Evolutionary conservation across 2,797 vertebrate genomes (phyloP), one percentile per base, ranked within the genome.

Genomic region (Sebastes cheni): DNA sequence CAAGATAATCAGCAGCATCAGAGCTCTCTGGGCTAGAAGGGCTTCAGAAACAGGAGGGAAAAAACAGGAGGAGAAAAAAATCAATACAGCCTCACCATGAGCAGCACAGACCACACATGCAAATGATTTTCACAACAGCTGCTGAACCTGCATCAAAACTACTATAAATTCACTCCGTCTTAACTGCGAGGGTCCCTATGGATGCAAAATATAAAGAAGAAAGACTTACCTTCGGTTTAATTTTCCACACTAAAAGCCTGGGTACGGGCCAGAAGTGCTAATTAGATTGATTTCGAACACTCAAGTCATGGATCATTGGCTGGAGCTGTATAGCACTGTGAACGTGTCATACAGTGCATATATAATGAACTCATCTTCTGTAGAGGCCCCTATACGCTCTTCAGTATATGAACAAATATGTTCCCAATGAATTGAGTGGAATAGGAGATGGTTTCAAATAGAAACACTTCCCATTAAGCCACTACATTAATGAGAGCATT

Each of bases 261-360:
- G 42, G 16, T 58, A 32, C 23, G 23, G 46, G 64, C 59, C 73
- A 76, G 58, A 79, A 68, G 67, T 84, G 65, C 82, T 86, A 84
- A 92, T 90, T 87, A 71, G 67, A 80, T 75, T 82, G 74, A 86
- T 87, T 87, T 80, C 34, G 80, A 62, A 70, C 64, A 79, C 72
- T 69, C 14, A 6, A 70, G 34, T 68, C 25, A 36, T 72, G 78
- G 72, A 81, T 83, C 79, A 80, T 42, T 84, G 79, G 46, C 76
- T 64, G 42, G 46, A 39, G 60, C 65, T 54, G 67, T 52, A 62
- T 22, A 55, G 36, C 30, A 14, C 25, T 30, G 39, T 75, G 60
- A 69, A 58, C 13, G 16, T 70, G 75, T 14, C 64, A 46, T 54
- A 59, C 9, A 25, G n/a, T 52, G 69, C 59, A 83, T 79, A 59